Base-by-base conservation (phyloP, 2,113 vertebrate species). In the Crotophaga sulcirostris region DNA sequence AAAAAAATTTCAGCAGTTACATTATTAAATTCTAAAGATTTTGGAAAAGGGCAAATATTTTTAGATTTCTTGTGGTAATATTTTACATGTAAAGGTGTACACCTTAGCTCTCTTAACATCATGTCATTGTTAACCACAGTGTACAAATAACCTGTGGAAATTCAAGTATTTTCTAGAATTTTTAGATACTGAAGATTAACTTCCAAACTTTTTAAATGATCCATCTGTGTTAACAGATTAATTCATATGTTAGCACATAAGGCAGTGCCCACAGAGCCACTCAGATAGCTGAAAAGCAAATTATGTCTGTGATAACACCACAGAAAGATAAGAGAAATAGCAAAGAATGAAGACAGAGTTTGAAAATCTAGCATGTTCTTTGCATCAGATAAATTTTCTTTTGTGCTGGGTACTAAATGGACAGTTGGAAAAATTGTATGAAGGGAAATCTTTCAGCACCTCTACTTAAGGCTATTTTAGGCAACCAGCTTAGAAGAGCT, bases 161-260 rank as follows among this genome's bases (percentile, higher is more conserved):
- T 68, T 11, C 38, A 52, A 81, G 56, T 42, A 40, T 64, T 82
- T 90, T 91, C 78, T 81, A 75, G 74, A 89, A 44, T 76, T 72
- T 75, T 52, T 49, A 82, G 64, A 51, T 34, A 40, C 10, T 36
- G 64, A 74, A 84, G 31, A 59, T 33, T 19, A 75, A 86, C 58
- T 89, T 76, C 21, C 63, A 91, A 82, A 40, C 33, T 75, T 91
- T 56, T 56, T 6, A 89, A 95, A 67, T 10, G 14, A 75, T 78
- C 77, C 81, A 82, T 89, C 87, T 94, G 90, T 56, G 66, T 76
- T 89, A 91, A 64, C 38, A 84, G 74, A 95, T n/a, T 38, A 63
- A 38, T 89, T 95, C 56, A n/a, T 93, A 87, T 52, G 74, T 60
- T 89, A 45, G 3, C 74, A 72, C 69, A 56, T 90, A 87, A 63